Base-by-base conservation (phyloP, 2,113 vertebrate species). In the Saccopteryx leptura region DNA sequence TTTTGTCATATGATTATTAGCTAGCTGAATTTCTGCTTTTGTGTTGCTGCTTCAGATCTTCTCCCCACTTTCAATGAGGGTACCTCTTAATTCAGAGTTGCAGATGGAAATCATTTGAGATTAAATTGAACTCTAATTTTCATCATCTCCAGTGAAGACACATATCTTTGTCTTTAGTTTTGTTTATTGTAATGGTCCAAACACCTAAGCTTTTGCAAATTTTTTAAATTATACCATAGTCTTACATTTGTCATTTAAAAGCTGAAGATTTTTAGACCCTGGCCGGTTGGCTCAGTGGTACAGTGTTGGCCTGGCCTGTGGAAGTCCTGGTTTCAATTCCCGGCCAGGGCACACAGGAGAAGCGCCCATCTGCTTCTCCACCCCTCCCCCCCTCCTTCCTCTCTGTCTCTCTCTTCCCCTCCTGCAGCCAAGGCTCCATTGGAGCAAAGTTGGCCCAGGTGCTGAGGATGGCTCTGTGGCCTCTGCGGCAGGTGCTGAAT, bases 121-220 rank as follows among this genome's bases (percentile, higher is more conserved):
- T 50, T 95, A 31, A 86, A 96, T 23, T 63, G 31, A 93, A 91
- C 72, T 91, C 26, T 66, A 46, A 90, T 82, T 83, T 91, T 58
- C 28, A 92, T 84, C 17, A 28, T 48, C 31, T 50, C 66, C 78
- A 71, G 6, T 48, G 15, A 82, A 33, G 46, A 72, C 33, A 93
- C 15, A 9, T 33, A 31, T 19, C 46, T 63, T 56, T 33, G 39
- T 60, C n/a, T 76, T 92, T 68, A 85, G 21, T 71, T 79, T 52
- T 95, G 13, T 74, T 68, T n/a, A 7, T 61, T 72, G 13, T 71
- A 71, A 69, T 75, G 46, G 17, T 54, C 85, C 61, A 88, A 96
- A 46, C 28, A 80, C 2, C 14, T 54, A 2, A 15, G 7, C 72
- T 88, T 83, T 91, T 61, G 14, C 18, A 74, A 19, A 60, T 75